A percentile compares a stretch with the other conserved stretches of the same genome.
phyloP scores from a whole-genome alignment of 2,113 vertebrate species.

The Alouatta palliata region DNA sequence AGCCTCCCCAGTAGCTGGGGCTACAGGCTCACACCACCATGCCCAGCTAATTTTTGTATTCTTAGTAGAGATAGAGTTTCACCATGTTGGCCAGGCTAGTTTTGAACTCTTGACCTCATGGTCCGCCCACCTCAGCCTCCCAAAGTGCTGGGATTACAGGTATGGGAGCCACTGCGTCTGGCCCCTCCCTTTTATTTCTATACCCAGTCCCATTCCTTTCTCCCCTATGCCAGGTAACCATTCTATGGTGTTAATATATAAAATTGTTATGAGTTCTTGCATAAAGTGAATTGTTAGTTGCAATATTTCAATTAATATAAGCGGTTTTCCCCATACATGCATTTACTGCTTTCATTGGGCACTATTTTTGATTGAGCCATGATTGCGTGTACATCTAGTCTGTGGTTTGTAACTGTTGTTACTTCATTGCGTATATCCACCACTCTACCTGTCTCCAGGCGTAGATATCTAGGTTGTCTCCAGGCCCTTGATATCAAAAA shows the following conservation, averaged over 20 bases:
- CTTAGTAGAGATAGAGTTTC: too few species aligned
- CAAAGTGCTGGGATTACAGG: too few species aligned
- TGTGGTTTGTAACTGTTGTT: background rate
- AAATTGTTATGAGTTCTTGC: background rate
- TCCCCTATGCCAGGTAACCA: background rate
- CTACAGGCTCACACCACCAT: too few species aligned
- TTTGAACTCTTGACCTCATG: too few species aligned
- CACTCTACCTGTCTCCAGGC: background rate
- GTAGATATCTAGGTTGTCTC: background rate
- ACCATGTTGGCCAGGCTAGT: too few species aligned
- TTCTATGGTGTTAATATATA: background rate
- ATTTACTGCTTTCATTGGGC: background rate
- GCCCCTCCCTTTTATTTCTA: background rate
- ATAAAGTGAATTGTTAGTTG: background rate
- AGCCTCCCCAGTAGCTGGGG: too few species aligned
- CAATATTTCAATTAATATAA: background rate
- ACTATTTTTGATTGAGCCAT: background rate
- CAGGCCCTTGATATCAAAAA: background rate
- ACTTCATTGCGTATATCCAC: background rate
- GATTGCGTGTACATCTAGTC: background rate
- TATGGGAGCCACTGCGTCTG: too few species aligned
- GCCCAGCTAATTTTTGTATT: too few species aligned
- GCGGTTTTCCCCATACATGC: background rate
- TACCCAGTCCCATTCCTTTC: background rate
- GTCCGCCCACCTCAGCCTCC: too few species aligned